Percentiles rank a stretch among this genome's conserved stretches.
Evolutionary conservation across 2,113 vertebrate species (phyloP).

Genomic region (cat (Felis catus)): DNA sequence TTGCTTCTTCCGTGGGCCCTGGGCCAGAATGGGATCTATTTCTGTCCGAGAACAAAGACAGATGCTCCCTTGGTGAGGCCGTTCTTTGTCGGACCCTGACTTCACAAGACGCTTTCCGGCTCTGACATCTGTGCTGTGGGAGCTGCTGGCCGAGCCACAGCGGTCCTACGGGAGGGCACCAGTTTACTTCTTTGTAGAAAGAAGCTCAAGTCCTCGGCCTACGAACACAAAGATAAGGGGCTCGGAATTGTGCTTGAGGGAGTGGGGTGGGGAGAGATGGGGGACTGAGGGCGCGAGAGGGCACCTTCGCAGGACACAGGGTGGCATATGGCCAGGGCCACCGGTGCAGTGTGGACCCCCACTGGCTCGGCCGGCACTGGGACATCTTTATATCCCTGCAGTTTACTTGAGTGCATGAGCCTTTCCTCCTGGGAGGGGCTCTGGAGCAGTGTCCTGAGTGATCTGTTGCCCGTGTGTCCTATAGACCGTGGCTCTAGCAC

Average conservation of each 20-base stretch:
- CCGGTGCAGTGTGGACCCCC: not conserved
- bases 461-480: not conserved
- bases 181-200: constrained; percentile 65
- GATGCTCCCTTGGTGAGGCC: not conserved
- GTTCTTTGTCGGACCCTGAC: not conserved
- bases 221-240: constrained; percentile 53
- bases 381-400: not conserved
- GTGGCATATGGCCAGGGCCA: too few species aligned
- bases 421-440: constrained; percentile 37
- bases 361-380: not conserved
- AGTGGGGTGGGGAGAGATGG: not conserved
- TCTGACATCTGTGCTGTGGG: not conserved
- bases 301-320: too few species aligned
- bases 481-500: not conserved
- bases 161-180: not conserved
- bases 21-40: not conserved
- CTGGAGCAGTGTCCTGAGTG: constrained; percentile 11
- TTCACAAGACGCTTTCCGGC: not conserved
- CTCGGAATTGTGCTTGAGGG: not conserved
- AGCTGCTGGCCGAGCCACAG: not conserved
- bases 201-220: constrained; percentile 58
- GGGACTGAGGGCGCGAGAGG: not conserved
- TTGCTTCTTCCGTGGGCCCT: not conserved
- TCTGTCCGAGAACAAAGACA: not conserved
- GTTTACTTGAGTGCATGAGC: rapidly evolving